phyloP scores from a whole-genome alignment of 2,797 vertebrate species.

The Hyperoplus lanceolatus region DNA sequence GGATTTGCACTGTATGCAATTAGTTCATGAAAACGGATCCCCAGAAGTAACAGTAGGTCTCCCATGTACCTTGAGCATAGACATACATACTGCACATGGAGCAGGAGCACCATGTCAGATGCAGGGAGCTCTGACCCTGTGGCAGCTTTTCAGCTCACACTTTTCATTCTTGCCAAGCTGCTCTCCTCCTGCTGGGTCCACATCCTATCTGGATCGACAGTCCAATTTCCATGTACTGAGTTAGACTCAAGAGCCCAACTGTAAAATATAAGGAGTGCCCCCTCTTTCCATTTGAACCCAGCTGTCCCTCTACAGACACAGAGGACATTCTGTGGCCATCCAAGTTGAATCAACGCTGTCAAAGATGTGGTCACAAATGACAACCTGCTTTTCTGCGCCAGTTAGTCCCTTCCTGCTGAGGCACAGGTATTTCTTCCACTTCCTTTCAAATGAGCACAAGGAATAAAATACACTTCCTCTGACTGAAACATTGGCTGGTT shows the following conservation, averaged over 20 bases:
- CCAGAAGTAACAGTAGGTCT: constrained; percentile 49
- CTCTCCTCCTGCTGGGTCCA: constrained; percentile 52
- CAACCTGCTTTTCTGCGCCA: constrained; percentile 36
- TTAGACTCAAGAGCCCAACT: constrained; percentile 27
- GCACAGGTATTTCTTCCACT: neutral
- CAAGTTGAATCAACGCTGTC: constrained; percentile 1
- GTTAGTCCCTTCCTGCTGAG: constrained; percentile 32
- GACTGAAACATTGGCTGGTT: constrained; percentile 4
- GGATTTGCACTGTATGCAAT: constrained; percentile 54
- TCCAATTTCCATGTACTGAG: constrained; percentile 40
- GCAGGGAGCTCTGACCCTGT: constrained; percentile 49
- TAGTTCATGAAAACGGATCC: constrained; percentile 47
- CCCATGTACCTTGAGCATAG: constrained; percentile 54
- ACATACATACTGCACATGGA: constrained; percentile 60
- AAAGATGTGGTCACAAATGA: constrained; percentile 40
- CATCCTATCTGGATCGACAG: constrained; percentile 40
- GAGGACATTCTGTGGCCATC: constrained; percentile 20
- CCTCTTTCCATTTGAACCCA: constrained; percentile 19
- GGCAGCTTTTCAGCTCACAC: constrained; percentile 49
- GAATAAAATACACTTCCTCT: constrained; percentile 14
- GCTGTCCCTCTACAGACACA: constrained; percentile 20
- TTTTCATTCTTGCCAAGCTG: constrained; percentile 59
- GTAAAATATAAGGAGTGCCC: constrained; percentile 9
- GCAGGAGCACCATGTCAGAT: constrained; percentile 45
- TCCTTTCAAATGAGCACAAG: constrained; percentile 4